Evolutionary conservation across 1,140 invertebrate genomes (phyloP), one percentile per base, ranked within the genome.

Genomic region (Trichomalopsis sarcophagae): DNA sequence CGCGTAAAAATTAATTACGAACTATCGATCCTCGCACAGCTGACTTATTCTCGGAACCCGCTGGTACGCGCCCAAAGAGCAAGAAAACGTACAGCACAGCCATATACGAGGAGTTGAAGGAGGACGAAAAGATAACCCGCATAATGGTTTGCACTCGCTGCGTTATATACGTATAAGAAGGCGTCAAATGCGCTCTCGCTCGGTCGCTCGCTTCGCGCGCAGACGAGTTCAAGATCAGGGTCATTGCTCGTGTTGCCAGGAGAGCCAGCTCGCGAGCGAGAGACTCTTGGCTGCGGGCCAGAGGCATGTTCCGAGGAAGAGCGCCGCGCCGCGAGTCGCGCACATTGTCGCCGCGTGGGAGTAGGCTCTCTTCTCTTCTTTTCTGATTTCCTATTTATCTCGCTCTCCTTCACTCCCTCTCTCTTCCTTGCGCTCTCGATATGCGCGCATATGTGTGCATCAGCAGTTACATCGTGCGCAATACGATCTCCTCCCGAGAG

Each of bases 201-300:
- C 68, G 6, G 0, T 71, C 27, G 27, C 30, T 33, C 7, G 9
- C 23, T 7, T n/a, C 10, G 10, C 27, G 69, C 14, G 69, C 68
- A 76, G 27, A 40, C 84, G 47, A 77, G 50, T 76, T 85, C 55
- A 81, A 85, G 84, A 85, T 81, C 78, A 76, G 84, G 84, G 84
- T 85, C 84, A 85, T 85, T 85, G 78, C 78, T 85, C 78, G 84
- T 81, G 27, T 69, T 62, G 76, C 33, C 30, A 36, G 27, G 68
- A 27, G 76, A 77, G 73, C 23, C 66, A 55, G 21, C 17, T 40
- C 40, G 44, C 71, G 10, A 73, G 84, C 68, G 30, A 33, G 66
- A 74, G 44, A 74, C 17, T 33, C 0, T 74, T 82, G 71, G 69
- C 33, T 66, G 50, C 11, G 69, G 40, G 84, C 78, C 77, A 85